Base-by-base conservation (phyloP, 1,140 invertebrate genomes). In the Battus philenor region DNA sequence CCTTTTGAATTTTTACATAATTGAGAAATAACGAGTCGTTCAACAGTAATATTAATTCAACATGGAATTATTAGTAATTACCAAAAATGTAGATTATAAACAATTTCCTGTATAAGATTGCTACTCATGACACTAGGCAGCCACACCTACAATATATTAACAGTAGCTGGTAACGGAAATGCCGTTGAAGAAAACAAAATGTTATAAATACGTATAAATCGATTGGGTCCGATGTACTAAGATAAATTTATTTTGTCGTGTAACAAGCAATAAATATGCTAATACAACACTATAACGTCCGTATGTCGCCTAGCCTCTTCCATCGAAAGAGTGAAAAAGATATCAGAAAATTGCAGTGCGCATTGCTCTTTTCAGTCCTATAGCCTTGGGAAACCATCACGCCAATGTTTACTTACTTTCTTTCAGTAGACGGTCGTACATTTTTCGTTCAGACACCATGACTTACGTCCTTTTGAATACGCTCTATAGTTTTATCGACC, bases 181-280 rank as follows among this genome's bases (percentile, higher is more conserved):
- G 57, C 68, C 43, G 52, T 33, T 43, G 29, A 41, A 51, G 59
- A 44, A 58, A 60, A 69, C 52, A 68, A 52, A 44, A 41, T 45
- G 65, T 71, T 69, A 69, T 73, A 59, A 26, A 27, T 8, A 24
- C 13, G 22, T 27, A 41, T 10, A 10, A 4, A 12, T 12, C 33
- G 11, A 26, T 39, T 39, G 20, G 52, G 46, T 64, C 65, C 73
- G 76, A 75, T 66, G 64, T 70, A 53, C 61, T 76, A 68, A 80
- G 68, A 79, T 76, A 81, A 81, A 82, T 81, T 78, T 81, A 85
- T 81, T 80, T 76, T 68, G 53, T 78, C 77, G 59, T 68, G 68
- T 78, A 74, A 81, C 75, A 73, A 76, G 64, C 73, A 81, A 81
- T 85, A 85, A 85, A 82, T 82, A 85, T 85, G 81, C 69, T 81